phyloP scores from a whole-genome alignment of 2,113 vertebrate species.

The Naja naja region DNA sequence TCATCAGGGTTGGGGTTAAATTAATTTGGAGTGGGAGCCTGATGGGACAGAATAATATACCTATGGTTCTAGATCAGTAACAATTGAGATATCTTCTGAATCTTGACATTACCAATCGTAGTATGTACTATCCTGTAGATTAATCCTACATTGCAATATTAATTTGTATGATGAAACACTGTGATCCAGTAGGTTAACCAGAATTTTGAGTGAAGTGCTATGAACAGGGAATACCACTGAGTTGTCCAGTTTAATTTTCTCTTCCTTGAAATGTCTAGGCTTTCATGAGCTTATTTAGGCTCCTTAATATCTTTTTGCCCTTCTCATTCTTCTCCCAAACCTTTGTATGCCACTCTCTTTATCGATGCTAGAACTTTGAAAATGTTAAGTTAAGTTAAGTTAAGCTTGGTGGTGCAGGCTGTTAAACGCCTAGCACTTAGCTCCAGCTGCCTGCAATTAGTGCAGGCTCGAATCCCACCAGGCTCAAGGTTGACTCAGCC shows the following conservation, averaged over 20 bases:
- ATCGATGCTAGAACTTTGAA: not conserved
- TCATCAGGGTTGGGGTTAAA: not conserved
- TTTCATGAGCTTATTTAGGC: not conserved
- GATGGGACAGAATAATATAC: not conserved
- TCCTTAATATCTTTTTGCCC: not conserved
- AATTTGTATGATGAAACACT: not conserved
- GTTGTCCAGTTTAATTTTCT: not conserved
- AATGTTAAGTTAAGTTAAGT: no score
- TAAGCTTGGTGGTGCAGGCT: no score
- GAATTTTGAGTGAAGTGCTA: not conserved
- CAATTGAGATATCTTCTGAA: not conserved
- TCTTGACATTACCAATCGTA: not conserved
- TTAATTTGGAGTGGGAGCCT: not conserved
- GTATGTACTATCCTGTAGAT: not conserved
- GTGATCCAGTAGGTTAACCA: not conserved
- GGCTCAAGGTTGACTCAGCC: no score
- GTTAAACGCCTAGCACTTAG: no score
- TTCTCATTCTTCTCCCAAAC: not conserved
- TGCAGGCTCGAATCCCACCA: no score
- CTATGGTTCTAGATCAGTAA: not conserved
- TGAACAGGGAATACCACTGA: not conserved
- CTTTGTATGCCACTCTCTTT: not conserved
- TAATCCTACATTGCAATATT: not conserved
- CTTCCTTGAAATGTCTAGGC: not conserved
- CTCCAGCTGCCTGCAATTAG: no score